phyloP scores from a whole-genome alignment of 2,888 invertebrate genomes.

The Melieria picta region DNA sequence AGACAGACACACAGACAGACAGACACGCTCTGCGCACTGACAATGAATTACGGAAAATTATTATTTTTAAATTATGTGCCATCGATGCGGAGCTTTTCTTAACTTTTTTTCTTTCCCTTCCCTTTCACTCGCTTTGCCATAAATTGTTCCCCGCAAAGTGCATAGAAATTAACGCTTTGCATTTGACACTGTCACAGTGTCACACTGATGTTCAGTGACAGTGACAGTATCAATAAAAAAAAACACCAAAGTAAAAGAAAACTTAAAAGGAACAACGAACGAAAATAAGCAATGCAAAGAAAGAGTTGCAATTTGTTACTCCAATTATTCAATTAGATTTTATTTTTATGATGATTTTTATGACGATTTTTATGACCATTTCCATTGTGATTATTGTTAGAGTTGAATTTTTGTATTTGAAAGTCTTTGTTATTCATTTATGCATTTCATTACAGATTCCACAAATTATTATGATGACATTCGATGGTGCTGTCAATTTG shows the following conservation, averaged over 20 bases:
- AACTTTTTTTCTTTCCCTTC: background rate
- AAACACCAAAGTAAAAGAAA: too few species aligned
- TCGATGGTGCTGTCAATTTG: slow-evolving; percentile 92
- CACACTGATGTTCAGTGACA: too few species aligned
- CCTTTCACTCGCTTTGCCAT: background rate
- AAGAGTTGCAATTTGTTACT: too few species aligned
- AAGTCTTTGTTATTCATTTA: slow-evolving; percentile 18
- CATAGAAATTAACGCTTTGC: slow-evolving; percentile 12
- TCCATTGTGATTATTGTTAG: slow-evolving; percentile 10
- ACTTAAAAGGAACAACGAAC: too few species aligned
- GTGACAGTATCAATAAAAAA: too few species aligned
- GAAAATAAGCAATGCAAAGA: too few species aligned
- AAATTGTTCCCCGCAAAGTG: background rate
- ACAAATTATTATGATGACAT: slow-evolving; percentile 91
- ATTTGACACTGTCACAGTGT: background rate
- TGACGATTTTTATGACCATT: slow-evolving; percentile 24
- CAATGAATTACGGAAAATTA: too few species aligned
- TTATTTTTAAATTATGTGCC: too few species aligned
- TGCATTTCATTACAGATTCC: slow-evolving; percentile 75
- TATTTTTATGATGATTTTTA: slow-evolving; percentile 23
- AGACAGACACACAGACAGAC: too few species aligned
- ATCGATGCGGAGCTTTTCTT: background rate
- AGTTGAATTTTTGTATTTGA: too few species aligned
- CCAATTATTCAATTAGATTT: too few species aligned
- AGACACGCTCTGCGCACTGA: too few species aligned